Evolutionary conservation across 1,140 invertebrate genomes (phyloP).

Genomic region (Halictus rubicundus): DNA sequence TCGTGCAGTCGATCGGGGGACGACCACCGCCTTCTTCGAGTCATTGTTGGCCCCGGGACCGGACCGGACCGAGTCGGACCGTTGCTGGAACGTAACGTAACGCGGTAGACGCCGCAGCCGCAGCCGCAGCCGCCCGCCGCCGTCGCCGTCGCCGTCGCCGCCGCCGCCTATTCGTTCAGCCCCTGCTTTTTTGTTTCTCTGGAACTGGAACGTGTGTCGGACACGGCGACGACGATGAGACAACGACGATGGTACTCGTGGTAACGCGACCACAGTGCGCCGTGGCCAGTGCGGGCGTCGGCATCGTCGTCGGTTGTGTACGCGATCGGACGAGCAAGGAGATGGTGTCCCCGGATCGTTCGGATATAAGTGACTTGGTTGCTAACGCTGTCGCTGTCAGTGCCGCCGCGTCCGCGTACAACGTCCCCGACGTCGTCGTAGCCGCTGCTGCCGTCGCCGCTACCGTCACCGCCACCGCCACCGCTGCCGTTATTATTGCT

Average conservation of each 20-base stretch:
- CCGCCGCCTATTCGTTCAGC: not conserved
- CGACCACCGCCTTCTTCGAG: constrained; percentile 68
- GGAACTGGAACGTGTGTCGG: constrained; percentile 11
- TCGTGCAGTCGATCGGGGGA: constrained; percentile 67
- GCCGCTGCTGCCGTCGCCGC: constrained; percentile 26
- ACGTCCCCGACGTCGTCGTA: constrained; percentile 15
- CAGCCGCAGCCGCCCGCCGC: too few relatives aligned
- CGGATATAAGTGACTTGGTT: constrained; percentile 53
- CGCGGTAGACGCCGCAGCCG: too few relatives aligned
- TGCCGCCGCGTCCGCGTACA: constrained; percentile 27
- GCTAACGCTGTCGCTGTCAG: constrained; percentile 26
- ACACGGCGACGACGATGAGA: constrained; percentile 60
- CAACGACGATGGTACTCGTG: constrained; percentile 62
- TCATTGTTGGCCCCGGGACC: constrained; percentile 17
- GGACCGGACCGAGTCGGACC: not conserved
- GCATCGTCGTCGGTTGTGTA: constrained; percentile 61
- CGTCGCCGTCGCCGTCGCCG: too few relatives aligned
- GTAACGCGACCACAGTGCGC: constrained; percentile 56
- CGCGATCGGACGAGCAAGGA: constrained; percentile 61
- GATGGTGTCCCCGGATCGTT: constrained; percentile 61
- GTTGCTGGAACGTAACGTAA: too few relatives aligned
- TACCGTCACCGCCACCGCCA: constrained; percentile 29
- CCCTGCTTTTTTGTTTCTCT: not conserved
- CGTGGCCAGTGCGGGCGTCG: constrained; percentile 62
- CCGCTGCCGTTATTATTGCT: constrained; percentile 14